Percentiles rank a stretch among this genome's conserved stretches.
These are phyloP conservation scores for Naso thynnoides DNA, from an alignment of 2,797 vertebrate genomes.

Conservation along the genomic window DNA sequence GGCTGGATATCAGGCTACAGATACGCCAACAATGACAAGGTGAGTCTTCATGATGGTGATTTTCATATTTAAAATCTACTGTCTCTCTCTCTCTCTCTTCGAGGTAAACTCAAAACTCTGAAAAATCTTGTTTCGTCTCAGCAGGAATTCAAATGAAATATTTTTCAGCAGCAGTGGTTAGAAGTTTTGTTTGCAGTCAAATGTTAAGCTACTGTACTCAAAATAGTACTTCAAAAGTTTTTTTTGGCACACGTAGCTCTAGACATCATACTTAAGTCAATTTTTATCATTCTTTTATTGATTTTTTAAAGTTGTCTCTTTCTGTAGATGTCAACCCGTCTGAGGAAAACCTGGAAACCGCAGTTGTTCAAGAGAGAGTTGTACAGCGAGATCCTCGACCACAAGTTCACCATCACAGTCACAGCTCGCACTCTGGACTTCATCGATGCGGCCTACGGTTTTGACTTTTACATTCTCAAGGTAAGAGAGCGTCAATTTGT, in stretches of 20 bases:
- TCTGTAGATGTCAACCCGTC: conserved; percentile 84
- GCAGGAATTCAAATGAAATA: neutral
- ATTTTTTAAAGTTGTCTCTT: conserved; percentile 5
- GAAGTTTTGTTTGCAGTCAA: too few relatives aligned
- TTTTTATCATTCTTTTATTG: neutral
- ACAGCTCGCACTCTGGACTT: conserved; percentile 91
- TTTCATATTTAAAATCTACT: neutral
- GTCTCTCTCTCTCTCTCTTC: too few relatives aligned
- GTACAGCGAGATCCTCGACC: conserved; percentile 95
- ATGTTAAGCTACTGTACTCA: too few relatives aligned
- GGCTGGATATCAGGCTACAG: conserved; percentile 90
- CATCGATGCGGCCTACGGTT: conserved; percentile 91
- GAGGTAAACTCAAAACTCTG: neutral
- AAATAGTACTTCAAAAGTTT: too few relatives aligned
- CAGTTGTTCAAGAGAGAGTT: conserved; percentile 90
- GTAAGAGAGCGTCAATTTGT: conserved; percentile 65
- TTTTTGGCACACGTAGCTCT: neutral
- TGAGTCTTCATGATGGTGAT: conserved; percentile 61
- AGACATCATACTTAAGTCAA: neutral
- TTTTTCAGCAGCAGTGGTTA: too few relatives aligned
- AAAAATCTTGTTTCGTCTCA: neutral
- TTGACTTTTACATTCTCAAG: conserved; percentile 96
- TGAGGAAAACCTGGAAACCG: conserved; percentile 93
- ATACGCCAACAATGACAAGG: conserved; percentile 92
- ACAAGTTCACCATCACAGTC: conserved; percentile 88